Conservation (phyloP, 2,888 invertebrate species). For the Scaptodrosophila latifasciaeformis region DNA sequence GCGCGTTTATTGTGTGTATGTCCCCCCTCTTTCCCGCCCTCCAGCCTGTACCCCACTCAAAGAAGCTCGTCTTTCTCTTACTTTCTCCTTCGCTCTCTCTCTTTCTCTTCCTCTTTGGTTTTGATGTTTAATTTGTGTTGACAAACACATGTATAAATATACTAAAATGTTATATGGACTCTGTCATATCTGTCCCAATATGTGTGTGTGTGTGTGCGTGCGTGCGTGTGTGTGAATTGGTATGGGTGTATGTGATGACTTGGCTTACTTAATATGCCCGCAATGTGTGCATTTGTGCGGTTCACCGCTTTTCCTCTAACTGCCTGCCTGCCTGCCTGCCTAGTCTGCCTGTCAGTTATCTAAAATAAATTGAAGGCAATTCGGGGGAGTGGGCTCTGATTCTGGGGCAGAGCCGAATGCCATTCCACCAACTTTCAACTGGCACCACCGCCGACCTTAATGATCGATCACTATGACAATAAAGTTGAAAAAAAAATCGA, state of each 20-base stretch:
- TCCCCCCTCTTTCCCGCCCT: not conserved
- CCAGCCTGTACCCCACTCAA: not conserved
- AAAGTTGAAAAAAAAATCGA: too few species aligned
- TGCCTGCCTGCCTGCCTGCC: too few species aligned
- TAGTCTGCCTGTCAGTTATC: too few species aligned
- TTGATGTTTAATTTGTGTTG: constrained; percentile 41
- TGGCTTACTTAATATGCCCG: constrained; percentile 8
- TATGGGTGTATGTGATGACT: constrained; percentile 30
- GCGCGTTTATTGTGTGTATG: constrained; percentile 28
- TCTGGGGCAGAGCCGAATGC: too few species aligned
- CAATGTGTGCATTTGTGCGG: not conserved
- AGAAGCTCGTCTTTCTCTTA: too few species aligned
- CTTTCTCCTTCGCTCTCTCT: not conserved
- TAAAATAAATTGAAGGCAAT: too few species aligned
- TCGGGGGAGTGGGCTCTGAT: too few species aligned
- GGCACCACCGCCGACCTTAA: too few species aligned
- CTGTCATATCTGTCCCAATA: not conserved
- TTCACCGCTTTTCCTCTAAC: too few species aligned
- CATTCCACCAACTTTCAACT: too few species aligned
- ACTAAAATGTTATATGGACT: not conserved
- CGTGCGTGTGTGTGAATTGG: not conserved
- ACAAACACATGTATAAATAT: not conserved
- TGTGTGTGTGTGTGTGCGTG: constrained; percentile 1
- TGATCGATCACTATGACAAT: too few species aligned
- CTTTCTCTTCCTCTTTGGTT: constrained; percentile 25